phyloP scores from a whole-genome alignment of 2,888 invertebrate genomes.

The Epistrophe eligans region DNA sequence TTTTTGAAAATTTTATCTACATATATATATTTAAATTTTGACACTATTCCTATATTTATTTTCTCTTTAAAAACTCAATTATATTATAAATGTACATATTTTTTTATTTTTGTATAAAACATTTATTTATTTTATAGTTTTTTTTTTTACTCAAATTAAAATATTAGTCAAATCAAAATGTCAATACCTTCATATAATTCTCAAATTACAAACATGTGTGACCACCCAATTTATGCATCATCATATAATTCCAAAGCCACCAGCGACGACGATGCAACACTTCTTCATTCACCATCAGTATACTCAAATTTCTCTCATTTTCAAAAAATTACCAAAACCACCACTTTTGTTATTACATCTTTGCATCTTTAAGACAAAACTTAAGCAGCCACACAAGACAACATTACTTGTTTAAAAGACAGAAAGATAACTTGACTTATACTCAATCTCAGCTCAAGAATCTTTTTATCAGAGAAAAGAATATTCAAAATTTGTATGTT shows the following conservation, averaged over 20 bases:
- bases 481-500: conserved; percentile 39
- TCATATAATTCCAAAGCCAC: conserved; percentile 30
- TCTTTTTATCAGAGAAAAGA: conserved; percentile 24
- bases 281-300: neutral
- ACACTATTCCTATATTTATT: neutral
- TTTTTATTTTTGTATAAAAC: neutral
- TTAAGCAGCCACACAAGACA: neutral
- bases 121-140: neutral
- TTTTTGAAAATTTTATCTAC: neutral
- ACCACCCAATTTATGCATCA: conserved; percentile 26
- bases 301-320: conserved; percentile 28
- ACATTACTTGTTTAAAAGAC: conserved; percentile 24
- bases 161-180: conserved; percentile 26
- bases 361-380: conserved; percentile 4
- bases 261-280: conserved; percentile 22
- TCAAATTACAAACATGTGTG: conserved; percentile 49
- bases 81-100: neutral
- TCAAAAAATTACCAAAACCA: neutral
- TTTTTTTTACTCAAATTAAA: neutral
- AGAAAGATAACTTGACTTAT: conserved; percentile 36
- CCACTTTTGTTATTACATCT: conserved; percentile 18
- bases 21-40: neutral
- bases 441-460: conserved; percentile 18
- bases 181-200: conserved; percentile 30
- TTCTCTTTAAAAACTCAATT: conserved; percentile 10